Base-by-base conservation (phyloP, 2,113 vertebrate genomes). In the Heterotilapia buettikoferi region DNA sequence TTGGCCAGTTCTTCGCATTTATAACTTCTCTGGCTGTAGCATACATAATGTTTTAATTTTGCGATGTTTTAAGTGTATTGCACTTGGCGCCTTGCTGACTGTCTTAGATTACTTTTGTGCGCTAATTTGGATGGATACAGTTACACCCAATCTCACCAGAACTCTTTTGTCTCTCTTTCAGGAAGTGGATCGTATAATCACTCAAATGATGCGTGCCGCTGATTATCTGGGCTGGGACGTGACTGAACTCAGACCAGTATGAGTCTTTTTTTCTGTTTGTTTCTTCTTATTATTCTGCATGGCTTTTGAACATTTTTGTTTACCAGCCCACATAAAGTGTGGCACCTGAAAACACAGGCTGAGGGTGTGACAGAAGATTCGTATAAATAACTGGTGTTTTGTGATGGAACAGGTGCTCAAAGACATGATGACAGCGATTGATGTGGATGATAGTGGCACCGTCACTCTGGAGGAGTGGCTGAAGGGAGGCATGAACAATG, bases 161-260 rank as follows among this genome's bases (percentile, higher is more conserved):
- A 66, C 9, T 7, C 3, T 92, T 82, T 76, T 76, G 52, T 90
- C 19, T 88, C 31, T 84, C 43, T n/a, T 80, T 76, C 86, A 98
- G 98, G 98, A 99, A 94, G 98, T 99, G 90, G 97, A 99, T 88
- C 97, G 97, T 80, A 98, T 99, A 79, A 97, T 99, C 93, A 96
- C 95, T 9, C 98, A 99, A 94, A 99, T 99, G 98, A 98, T 98
- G 97, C 96, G 97, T 5, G 97, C 98, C n/a, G 98, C 98, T 26
- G 97, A 98, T 83, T 99, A 99, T 87, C 95, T 98, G 61, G 98
- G 98, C 38, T 99, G 98, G 98, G 98, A 99, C 21, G 97, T 98
- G 83, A 97, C 97, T 13, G 98, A 99, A 93, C 97, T 99, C 93
- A 97, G 96, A 94, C 97, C 98, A 76, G 98, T 99, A 96, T 92